Percentiles rank a stretch among this genome's conserved stretches.
These are phyloP conservation scores for Sarcoramphus papa DNA, from an alignment of 2,797 vertebrate genomes.

Conservation along the genomic window DNA sequence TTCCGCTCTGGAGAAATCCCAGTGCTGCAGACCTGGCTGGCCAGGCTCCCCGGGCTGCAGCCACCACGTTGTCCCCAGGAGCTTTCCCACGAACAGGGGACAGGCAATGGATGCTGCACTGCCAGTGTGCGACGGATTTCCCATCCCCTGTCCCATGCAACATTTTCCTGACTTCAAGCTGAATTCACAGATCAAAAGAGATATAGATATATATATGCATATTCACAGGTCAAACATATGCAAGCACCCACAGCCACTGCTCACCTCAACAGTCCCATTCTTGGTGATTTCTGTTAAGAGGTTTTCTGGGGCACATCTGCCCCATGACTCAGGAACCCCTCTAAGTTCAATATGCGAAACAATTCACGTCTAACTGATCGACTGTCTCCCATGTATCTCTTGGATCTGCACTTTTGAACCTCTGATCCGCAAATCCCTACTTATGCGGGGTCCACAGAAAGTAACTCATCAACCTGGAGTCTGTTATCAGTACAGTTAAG, in stretches of 20 bases:
- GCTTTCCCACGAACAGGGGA: background rate
- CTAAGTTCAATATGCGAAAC: background rate
- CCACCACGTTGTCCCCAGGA: background rate
- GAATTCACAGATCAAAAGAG: background rate
- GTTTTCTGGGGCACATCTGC: background rate
- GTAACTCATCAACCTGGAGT: constrained; percentile 50
- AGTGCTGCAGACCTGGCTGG: background rate
- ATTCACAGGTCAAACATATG: background rate
- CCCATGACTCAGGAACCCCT: background rate
- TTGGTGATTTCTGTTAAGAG: background rate
- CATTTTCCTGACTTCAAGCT: background rate
- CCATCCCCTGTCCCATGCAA: background rate
- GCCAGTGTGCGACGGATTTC: background rate
- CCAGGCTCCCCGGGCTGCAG: background rate
- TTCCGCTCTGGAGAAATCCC: background rate
- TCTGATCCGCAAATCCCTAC: background rate
- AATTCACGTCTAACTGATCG: background rate
- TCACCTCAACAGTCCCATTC: background rate
- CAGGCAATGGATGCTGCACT: background rate
- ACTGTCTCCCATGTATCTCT: background rate
- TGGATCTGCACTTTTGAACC: constrained; percentile 51
- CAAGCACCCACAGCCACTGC: background rate
- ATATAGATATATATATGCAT: background rate
- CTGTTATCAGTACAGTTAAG: constrained; percentile 31
- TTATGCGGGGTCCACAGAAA: background rate